Evolutionary conservation across 1,140 invertebrate species (phyloP).

Genomic region (Coptotermes formosanus): DNA sequence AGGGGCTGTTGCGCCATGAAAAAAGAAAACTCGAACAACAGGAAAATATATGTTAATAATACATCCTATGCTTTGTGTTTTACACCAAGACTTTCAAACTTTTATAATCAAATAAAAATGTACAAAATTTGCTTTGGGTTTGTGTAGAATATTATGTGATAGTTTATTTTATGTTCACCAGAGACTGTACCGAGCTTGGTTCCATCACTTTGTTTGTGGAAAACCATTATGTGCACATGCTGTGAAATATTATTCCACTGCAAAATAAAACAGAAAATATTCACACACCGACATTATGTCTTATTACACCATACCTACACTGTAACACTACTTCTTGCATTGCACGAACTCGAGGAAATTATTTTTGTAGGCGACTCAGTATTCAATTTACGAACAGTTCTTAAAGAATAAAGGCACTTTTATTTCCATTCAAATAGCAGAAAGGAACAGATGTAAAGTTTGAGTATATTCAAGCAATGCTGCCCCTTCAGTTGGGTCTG

Average conservation of each 20-base stretch:
- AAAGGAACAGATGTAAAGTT: not conserved
- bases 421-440: conserved; percentile 5
- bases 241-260: not conserved
- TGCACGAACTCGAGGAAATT: not conserved
- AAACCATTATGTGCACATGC: not conserved
- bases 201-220: not conserved
- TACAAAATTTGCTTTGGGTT: no score
- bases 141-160: no score
- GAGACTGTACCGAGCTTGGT: not conserved
- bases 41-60: no score
- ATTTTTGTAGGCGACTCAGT: not conserved
- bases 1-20: no score
- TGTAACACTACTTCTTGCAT: not conserved
- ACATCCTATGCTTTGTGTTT: no score
- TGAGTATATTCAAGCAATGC: not conserved
- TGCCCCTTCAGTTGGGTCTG: not conserved
- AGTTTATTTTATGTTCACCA: no score
- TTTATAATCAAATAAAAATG: no score
- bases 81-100: no score
- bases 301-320: not conserved
- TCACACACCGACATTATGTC: not conserved
- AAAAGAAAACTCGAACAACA: no score
- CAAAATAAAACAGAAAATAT: not conserved
- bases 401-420: not conserved
- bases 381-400: conserved; percentile 9